These are phyloP conservation scores for Odontamblyopus rebecca DNA, from an alignment of 2,797 vertebrate genomes.

Conservation along the genomic window DNA sequence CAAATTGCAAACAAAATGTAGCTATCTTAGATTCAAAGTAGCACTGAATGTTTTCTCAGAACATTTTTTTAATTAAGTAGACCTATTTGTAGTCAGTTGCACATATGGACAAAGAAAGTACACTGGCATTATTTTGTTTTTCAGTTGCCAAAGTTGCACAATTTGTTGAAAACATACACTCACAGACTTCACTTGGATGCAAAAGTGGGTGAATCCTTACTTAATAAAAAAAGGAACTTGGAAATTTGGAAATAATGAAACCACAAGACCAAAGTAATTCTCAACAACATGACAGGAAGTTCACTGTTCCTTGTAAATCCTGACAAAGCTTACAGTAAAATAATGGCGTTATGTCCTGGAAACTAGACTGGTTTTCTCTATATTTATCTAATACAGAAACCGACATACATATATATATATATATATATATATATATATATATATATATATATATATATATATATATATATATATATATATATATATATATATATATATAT, in stretches of 20 bases:
- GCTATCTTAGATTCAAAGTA: no score
- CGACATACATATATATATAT: no score
- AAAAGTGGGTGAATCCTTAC: not conserved
- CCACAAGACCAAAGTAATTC: not conserved
- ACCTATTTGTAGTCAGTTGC: no score
- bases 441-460: no score
- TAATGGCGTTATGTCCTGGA: no score
- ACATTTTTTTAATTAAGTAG: not conserved
- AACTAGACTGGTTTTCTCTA: no score
- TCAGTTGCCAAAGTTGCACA: not conserved
- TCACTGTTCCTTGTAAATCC: not conserved
- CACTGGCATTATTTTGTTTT: not conserved
- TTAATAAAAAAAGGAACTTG: not conserved
- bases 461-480: no score
- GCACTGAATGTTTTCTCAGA: not conserved
- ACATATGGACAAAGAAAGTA: not conserved
- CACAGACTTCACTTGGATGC: not conserved
- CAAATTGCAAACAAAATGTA: no score
- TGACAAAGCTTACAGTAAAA: not conserved
- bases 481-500: no score
- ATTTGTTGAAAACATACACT: not conserved
- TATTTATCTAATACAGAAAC: no score
- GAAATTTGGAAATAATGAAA: not conserved
- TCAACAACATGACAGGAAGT: not conserved
- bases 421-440: no score